Evolutionary conservation across 2,113 vertebrate genomes (phyloP), one percentile per base, ranked within the genome.

Genomic region (Forbesichthys agassizii): DNA sequence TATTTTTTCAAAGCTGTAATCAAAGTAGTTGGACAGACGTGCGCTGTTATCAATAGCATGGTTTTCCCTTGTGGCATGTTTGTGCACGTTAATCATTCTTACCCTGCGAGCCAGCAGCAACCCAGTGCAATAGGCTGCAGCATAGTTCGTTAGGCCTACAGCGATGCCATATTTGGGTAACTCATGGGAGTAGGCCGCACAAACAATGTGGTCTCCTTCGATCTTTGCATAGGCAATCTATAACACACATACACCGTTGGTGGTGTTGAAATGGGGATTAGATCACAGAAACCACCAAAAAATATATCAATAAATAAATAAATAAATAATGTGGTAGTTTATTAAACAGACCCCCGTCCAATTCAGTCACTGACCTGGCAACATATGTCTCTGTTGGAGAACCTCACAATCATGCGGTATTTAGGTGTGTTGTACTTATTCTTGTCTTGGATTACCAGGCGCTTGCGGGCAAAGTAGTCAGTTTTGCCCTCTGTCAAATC

Each of bases 341-440:
- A 27, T 27, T 27, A 27, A 27, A 27, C 27, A 27, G 27, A 48
- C 6, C 1, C 14, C 16, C 1, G 49, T 0, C 12, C 9, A 1
- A 27, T 12, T 5, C 1, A 4, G 13, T 5, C 18, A 65, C 91
- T 87, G 66, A 99, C 98, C 96, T 99, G 98, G 88, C 98, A 99
- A 84, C 98, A 95, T 84, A 99, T 95, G 74, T 99, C 96, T 83
- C 96, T 93, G 94, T 99, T 99, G 80, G 97, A 97, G 60, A 99
- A 92, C 1, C 97, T 91, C 69, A 98, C 97, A 48, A 99, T 97
- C 94, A 98, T 96, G 72, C 97, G 91, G 53, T 99, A 99, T 46
- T 99, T 99, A 2, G 97, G 98, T 1, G 98, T 99, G 88, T 99
- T 99, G 91, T 99, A 99, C 87, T 99, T 99, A 87, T 99, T 99